Evolutionary conservation across 2,797 vertebrate genomes (phyloP).

Genomic region (Silurus aristotelis): DNA sequence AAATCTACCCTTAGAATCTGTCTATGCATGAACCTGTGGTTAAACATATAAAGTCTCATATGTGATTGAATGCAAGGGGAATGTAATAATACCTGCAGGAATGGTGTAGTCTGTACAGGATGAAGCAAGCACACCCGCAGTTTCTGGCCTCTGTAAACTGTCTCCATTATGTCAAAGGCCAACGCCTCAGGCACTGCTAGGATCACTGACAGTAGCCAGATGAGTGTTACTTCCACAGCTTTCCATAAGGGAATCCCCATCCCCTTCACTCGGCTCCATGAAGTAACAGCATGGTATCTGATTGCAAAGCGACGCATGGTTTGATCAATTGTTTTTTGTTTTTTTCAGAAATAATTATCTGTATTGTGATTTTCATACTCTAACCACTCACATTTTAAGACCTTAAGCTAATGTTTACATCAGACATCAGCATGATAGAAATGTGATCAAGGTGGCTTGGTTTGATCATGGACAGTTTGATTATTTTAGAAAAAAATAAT

Average conservation of each 20-base stretch:
- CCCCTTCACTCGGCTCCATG: conserved; percentile 94
- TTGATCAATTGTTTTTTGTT: background rate
- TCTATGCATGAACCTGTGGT: background rate
- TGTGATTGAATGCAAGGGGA: background rate
- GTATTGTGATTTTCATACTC: background rate
- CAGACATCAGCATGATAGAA: background rate
- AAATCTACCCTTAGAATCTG: background rate
- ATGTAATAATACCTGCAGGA: conserved; percentile 85
- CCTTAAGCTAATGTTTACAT: background rate
- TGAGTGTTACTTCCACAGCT: conserved; percentile 89
- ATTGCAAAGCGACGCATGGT: background rate
- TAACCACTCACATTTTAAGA: background rate
- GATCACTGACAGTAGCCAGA: conserved; percentile 89
- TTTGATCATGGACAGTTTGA: background rate
- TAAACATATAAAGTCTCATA: background rate
- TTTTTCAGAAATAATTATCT: background rate
- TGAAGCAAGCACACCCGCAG: conserved; percentile 87
- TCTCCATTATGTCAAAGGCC: conserved; percentile 87
- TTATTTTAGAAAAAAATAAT: background rate
- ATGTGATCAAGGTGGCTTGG: background rate
- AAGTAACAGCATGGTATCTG: conserved; percentile 94
- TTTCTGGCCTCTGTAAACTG: conserved; percentile 83
- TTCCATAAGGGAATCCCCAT: conserved; percentile 93
- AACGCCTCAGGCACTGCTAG: conserved; percentile 92
- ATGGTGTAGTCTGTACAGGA: conserved; percentile 76